Conservation (phyloP, 2,113 vertebrate genomes). For the Cynocephalus volans region DNA sequence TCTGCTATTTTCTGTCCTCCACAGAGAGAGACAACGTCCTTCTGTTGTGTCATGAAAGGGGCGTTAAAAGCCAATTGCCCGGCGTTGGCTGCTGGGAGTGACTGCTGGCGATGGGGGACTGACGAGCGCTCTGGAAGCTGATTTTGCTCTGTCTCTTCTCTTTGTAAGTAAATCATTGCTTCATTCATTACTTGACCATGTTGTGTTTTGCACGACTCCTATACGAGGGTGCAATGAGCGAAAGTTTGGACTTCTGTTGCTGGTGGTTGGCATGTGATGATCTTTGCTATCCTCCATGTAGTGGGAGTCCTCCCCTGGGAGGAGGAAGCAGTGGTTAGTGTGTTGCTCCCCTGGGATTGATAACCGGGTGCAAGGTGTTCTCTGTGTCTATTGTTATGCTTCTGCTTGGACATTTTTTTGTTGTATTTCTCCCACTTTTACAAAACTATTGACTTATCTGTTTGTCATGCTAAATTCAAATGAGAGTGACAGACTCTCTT, state of each 20-base stretch:
- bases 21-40: too few species aligned
- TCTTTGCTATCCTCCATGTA: background rate
- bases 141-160: background rate
- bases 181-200: background rate
- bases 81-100: background rate
- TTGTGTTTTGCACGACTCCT: background rate
- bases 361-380: background rate
- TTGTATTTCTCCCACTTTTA: slow-evolving; percentile 30
- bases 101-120: too few species aligned
- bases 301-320: background rate
- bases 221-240: background rate
- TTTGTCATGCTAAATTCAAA: slow-evolving; percentile 43
- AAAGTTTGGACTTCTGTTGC: background rate
- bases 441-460: slow-evolving; percentile 13
- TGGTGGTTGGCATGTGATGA: background rate
- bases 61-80: background rate
- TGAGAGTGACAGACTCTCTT: background rate
- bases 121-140: too few species aligned
- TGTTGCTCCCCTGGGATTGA: too few species aligned
- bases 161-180: background rate
- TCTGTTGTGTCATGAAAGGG: background rate
- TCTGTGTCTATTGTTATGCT: background rate
- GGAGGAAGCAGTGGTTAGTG: background rate
- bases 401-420: background rate
- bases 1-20: background rate